A percentile compares a stretch with the other conserved stretches of the same genome.
These are phyloP conservation scores for Alcedo atthis DNA, from an alignment of 2,797 vertebrate genomes.

Conservation along the genomic window DNA sequence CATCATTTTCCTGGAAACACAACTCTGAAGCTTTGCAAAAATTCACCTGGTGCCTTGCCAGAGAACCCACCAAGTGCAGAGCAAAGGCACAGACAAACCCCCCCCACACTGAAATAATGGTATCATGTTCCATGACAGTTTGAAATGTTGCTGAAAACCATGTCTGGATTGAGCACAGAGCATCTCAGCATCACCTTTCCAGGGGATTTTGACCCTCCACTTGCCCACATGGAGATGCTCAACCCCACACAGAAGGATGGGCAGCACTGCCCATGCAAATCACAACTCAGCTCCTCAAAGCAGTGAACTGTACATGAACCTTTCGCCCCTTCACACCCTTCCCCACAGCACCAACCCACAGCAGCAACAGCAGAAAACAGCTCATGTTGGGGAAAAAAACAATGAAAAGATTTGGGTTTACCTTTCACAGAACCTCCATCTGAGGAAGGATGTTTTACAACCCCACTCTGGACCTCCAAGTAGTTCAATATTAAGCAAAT, in stretches of 20 bases:
- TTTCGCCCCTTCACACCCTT: background rate
- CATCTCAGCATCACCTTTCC: background rate
- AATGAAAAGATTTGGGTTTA: constrained; percentile 12
- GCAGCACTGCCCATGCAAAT: background rate
- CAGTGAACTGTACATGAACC: constrained; percentile 13
- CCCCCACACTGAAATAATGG: fast-evolving
- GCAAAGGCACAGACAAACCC: too few species aligned
- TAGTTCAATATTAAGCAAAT: constrained; percentile 69
- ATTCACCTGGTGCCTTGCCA: background rate
- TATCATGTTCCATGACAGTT: background rate
- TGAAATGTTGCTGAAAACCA: background rate
- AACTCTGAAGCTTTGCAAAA: background rate
- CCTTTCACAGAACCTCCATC: constrained; percentile 46
- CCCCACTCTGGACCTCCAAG: constrained; percentile 25
- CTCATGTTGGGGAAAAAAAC: background rate
- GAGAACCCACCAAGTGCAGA: background rate
- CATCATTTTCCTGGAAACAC: background rate
- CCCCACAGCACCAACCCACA: background rate
- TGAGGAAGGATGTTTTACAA: constrained; percentile 30
- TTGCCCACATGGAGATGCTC: background rate
- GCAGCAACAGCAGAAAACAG: background rate
- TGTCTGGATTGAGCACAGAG: background rate
- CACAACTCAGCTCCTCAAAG: background rate
- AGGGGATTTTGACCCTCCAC: background rate
- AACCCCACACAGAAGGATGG: background rate